Conservation (phyloP, 2,113 vertebrate species). For the Megaceryle torquata region DNA sequence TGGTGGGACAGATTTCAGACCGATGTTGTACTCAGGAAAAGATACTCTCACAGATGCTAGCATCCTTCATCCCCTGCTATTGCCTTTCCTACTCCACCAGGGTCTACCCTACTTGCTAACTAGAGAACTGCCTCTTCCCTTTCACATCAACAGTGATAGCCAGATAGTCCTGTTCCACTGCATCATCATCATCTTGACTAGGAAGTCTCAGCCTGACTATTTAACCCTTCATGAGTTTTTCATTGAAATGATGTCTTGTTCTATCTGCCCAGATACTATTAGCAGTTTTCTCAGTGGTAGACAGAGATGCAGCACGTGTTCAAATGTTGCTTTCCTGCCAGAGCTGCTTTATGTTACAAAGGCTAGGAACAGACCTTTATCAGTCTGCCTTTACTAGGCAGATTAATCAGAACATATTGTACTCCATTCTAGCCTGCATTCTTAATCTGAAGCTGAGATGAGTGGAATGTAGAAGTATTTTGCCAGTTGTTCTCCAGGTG, state of each 20-base stretch:
- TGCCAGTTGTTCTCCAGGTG: neutral
- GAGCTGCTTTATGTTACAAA: neutral
- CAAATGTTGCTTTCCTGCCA: neutral
- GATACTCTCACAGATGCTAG: neutral
- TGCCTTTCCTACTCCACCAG: neutral
- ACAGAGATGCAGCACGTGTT: neutral
- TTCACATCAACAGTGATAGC: neutral
- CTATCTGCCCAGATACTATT: neutral
- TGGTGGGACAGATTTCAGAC: neutral
- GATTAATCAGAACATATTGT: neutral
- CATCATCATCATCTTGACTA: neutral
- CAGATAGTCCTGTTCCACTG: neutral
- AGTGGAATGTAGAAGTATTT: neutral
- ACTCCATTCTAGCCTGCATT: neutral
- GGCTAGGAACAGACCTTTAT: neutral
- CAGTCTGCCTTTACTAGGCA: neutral
- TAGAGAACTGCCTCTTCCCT: neutral
- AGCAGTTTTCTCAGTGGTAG: neutral
- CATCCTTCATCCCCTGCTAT: neutral
- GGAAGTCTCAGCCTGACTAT: neutral
- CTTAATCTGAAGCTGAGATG: neutral
- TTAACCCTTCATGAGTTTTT: neutral
- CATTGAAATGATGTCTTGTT: neutral
- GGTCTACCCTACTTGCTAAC: neutral
- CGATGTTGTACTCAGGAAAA: neutral